Percentiles rank a stretch among this genome's conserved stretches.
Conservation (phyloP, 2,797 vertebrate species). For the Gila robusta region DNA sequence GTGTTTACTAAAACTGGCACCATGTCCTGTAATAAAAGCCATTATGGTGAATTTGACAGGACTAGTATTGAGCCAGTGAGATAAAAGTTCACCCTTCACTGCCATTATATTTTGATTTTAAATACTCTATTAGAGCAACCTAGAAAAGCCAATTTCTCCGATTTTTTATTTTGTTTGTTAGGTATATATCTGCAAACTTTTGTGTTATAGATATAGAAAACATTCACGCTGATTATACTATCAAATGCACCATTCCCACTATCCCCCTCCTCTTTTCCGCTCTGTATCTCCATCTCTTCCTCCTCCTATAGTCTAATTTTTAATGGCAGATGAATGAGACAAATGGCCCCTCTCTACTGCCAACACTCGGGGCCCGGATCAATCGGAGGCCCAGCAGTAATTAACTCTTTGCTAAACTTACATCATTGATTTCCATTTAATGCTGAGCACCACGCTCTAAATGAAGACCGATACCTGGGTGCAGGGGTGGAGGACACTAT, state of each 20-base stretch:
- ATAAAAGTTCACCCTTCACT: slow-evolving; percentile 30
- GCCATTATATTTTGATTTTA: slow-evolving; percentile 29
- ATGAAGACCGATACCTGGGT: slow-evolving; percentile 88
- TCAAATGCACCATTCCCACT: slow-evolving; percentile 12
- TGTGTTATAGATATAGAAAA: neutral
- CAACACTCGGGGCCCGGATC: slow-evolving; percentile 86
- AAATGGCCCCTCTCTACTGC: slow-evolving; percentile 86
- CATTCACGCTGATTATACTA: slow-evolving; percentile 14
- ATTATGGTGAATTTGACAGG: slow-evolving; percentile 28
- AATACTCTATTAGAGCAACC: slow-evolving; percentile 19
- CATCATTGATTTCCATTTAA: slow-evolving; percentile 92
- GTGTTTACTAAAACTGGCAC: slow-evolving; percentile 23
- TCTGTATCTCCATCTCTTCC: slow-evolving; percentile 36
- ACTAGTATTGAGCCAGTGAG: slow-evolving; percentile 11
- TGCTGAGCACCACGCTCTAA: slow-evolving; percentile 88
- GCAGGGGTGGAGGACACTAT: slow-evolving; percentile 63
- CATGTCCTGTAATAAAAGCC: slow-evolving; percentile 45
- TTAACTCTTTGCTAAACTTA: slow-evolving; percentile 96
- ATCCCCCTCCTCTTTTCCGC: neutral
- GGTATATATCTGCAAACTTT: slow-evolving; percentile 16
- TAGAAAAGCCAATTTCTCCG: neutral
- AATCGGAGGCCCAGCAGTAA: slow-evolving; percentile 88
- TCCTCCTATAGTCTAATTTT: slow-evolving; percentile 82
- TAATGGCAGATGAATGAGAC: slow-evolving; percentile 89
- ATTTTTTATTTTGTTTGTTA: neutral